Base-by-base conservation (phyloP, 2,888 invertebrate species). In the Aproaerema taeniolella region DNA sequence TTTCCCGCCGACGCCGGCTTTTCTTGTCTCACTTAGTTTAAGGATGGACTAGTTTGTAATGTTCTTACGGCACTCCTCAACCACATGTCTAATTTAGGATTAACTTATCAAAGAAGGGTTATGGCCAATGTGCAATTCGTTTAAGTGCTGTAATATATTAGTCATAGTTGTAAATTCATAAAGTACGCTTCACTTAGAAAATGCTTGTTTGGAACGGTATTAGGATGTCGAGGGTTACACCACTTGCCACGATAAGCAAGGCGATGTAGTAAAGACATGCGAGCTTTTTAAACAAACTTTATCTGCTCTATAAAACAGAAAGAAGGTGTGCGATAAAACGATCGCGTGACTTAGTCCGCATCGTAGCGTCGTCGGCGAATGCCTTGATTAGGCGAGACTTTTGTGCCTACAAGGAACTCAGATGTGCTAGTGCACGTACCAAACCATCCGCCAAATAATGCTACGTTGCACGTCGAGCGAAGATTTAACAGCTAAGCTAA, bases 301-400 rank as follows among this genome's bases (percentile, higher is more conserved):
- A 79, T 79, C 75, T 71, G 69, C 48, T 71, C 71, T 72, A 77
- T 79, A 81, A 82, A 81, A 78, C 72, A 67, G 68, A 77, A 78
- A 77, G 67, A 80, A 80, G 80, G 82, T 79, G 81, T 79, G 72
- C 77, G 79, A 79, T 83, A 78, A 78, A 80, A 78, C 75, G 76
- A 74, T 86, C 82, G 85, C 85, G 85, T 86, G 85, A 79, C 82
- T 73, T 49, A 55, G 61, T 63, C 67, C 65, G 67, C 72, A 65
- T 61, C 61, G 59, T 57, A 67, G 71, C 74, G 69, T 20, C n/a
- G 20, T 61, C 71, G 66, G 65, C 56, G 68, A 77, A 81, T 78
- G 72, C 76, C 71, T 78, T 79, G 79, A 81, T 80, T 80, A 76
- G 65, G 66, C 61, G 56, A 67, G 55, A 67, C 62, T 54, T 58